phyloP scores from a whole-genome alignment of 2,797 vertebrate species.

The Sphenopsis melanotis region DNA sequence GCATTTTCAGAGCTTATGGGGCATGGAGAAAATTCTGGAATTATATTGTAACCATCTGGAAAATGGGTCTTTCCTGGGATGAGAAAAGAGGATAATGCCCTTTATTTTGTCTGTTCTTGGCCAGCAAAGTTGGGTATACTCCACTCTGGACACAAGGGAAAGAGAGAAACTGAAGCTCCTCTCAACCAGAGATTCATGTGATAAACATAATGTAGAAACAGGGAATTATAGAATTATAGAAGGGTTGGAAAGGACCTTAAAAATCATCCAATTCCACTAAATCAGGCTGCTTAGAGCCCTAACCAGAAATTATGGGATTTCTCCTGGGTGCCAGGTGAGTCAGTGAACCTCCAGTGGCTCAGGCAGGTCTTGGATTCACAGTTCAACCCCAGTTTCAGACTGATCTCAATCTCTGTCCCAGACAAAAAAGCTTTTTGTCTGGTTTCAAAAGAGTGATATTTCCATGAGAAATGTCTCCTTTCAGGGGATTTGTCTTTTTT shows the following conservation, averaged over 20 bases:
- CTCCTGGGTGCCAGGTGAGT: not conserved
- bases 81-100: not conserved
- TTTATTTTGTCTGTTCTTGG: not conserved
- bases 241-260: not conserved
- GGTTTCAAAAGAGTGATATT: not conserved
- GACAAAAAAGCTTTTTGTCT: not conserved
- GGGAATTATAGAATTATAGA: not conserved
- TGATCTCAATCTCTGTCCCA: not conserved
- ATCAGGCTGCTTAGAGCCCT: not conserved
- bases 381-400: not conserved
- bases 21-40: not conserved
- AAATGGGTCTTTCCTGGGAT: not conserved
- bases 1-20: not conserved
- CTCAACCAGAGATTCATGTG: not conserved
- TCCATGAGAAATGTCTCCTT: conserved; percentile 6
- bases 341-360: not conserved
- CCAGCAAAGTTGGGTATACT: not conserved
- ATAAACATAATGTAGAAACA: not conserved
- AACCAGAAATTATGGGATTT: not conserved
- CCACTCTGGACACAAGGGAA: not conserved
- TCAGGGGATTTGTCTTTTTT: conserved; percentile 17
- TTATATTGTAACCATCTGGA: not conserved
- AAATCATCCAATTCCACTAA: not conserved
- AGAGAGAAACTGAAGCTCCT: not conserved
- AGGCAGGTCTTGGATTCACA: not conserved